A percentile compares a stretch with the other conserved stretches of the same genome.
Evolutionary conservation across 2,113 vertebrate genomes (phyloP).

Genomic region (Pycnonotus jocosus): DNA sequence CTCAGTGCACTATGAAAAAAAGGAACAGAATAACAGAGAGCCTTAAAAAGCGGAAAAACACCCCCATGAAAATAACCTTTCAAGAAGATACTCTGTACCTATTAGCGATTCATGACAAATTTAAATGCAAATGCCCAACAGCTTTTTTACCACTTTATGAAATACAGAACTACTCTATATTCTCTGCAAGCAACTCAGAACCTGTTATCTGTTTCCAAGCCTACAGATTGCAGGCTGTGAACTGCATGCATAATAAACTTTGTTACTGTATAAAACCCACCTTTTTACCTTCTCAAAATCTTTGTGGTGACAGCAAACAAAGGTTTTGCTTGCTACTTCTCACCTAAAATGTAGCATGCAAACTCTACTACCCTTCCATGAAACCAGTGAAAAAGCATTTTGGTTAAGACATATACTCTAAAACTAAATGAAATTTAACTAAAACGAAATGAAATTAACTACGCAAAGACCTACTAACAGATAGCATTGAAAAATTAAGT

Average conservation of each 20-base stretch:
- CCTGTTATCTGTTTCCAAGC: constrained; percentile 20
- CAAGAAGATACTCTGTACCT: neutral
- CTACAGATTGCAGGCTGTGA: neutral
- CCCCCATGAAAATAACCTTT: neutral
- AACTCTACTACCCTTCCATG: neutral
- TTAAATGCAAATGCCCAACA: constrained; percentile 28
- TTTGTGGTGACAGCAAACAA: neutral
- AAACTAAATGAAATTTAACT: neutral
- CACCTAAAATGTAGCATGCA: neutral
- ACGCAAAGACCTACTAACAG: neutral
- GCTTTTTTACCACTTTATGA: neutral
- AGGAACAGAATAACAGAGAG: neutral
- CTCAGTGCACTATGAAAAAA: neutral
- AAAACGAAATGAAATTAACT: neutral
- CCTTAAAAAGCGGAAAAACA: neutral
- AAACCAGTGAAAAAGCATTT: neutral
- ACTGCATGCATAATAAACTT: neutral
- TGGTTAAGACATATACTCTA: neutral
- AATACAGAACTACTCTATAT: neutral
- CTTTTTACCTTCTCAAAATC: neutral
- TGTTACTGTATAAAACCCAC: neutral
- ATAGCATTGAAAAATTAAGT: neutral
- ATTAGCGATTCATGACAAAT: neutral
- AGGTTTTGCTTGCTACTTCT: neutral
- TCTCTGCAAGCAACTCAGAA: constrained; percentile 4